Base-by-base conservation (phyloP, 2,888 invertebrate genomes). In the Acronicta psi region DNA sequence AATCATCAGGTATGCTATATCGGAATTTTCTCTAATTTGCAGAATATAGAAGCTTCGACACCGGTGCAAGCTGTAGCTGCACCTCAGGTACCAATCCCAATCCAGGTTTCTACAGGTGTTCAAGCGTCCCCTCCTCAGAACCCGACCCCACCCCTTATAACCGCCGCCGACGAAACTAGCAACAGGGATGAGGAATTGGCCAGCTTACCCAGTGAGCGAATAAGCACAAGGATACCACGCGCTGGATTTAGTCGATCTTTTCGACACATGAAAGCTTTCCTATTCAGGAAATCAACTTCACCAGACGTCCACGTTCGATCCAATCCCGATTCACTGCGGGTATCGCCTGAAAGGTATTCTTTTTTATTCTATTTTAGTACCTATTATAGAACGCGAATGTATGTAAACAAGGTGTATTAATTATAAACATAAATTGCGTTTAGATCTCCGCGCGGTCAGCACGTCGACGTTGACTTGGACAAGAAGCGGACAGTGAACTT, bases 401-500 rank as follows among this genome's bases (percentile, higher is more conserved):
- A n/a, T n/a, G n/a, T n/a, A 34, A 29, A 11, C 2, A 0, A 25
- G 23, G 7, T 7, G 5, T 7, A 23, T 23, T 1, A 4, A 25
- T 25, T 25, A 2, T 7, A 11, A 5, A 29, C 0, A 4, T 2
- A 29, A 29, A 2, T 4, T 29, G 13, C 7, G 5, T 38, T 14
- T 42, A 90, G 89, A 60, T 84, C 88, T 2, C 85, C 85, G 0
- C 80, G 68, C 10, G 57, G 64, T 10, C 81, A 78, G 11, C 82
- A 80, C 31, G 51, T 71, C 4, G 82, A 83, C 4, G 59, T 76
- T 11, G 86, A 83, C 2, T 51, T 78, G 14, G 87, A 83, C 53
- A 88, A 87, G 62, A 90, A 91, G 60, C 81, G 88, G 4, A 84
- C 86, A 1, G 90, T 92, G 41, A 90, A 90, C 75, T 92, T 92